Conservation (phyloP, 2,888 invertebrate genomes). For the Caenorhabditis sp. region DNA sequence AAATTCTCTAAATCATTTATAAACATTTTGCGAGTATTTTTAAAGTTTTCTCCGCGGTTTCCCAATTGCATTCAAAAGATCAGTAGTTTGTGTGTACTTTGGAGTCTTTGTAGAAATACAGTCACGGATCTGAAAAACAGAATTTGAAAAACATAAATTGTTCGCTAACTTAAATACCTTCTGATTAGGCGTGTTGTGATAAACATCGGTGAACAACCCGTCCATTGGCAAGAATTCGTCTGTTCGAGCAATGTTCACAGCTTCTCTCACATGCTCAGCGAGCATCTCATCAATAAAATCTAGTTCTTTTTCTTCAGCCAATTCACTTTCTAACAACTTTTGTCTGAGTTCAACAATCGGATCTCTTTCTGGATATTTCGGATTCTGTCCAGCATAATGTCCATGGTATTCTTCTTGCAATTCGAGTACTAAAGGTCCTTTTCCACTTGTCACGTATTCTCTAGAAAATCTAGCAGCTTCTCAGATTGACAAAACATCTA, state of each 20-base stretch:
- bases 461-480: not conserved
- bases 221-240: conserved; percentile 81
- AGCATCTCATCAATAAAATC: conserved; percentile 75
- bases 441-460: not conserved
- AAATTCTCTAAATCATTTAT: too few relatives aligned
- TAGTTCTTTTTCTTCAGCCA: conserved; percentile 76
- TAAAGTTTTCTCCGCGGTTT: not conserved
- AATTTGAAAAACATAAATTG: too few relatives aligned
- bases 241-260: too few relatives aligned
- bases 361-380: conserved; percentile 74
- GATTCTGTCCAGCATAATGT: not conserved
- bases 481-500: not conserved
- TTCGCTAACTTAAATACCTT: too few relatives aligned
- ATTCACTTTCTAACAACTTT: conserved; percentile 82
- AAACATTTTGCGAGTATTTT: too few relatives aligned
- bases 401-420: not conserved
- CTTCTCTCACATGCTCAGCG: conserved; percentile 77
- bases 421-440: not conserved
- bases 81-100: not conserved
- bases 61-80: not conserved
- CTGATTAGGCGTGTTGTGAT: conserved; percentile 71
- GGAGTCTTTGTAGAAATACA: not conserved
- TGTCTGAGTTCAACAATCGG: conserved; percentile 95
- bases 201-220: conserved; percentile 83
- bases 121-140: not conserved